Evolutionary conservation across 1,140 invertebrate species (phyloP).

Genomic region (Rhyacophila brunnea): DNA sequence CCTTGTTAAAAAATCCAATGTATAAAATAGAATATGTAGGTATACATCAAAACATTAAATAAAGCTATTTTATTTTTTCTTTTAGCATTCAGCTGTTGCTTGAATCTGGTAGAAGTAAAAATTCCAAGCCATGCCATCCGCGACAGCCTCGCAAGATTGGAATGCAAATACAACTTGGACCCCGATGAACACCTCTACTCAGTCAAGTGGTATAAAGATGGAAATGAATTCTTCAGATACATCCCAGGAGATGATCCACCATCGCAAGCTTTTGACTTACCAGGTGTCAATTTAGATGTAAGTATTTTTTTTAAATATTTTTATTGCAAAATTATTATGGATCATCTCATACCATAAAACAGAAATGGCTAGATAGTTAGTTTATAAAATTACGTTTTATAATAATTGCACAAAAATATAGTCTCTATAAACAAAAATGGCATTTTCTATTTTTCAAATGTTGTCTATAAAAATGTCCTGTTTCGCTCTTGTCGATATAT

Average conservation of each 20-base stretch:
- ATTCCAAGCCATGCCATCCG: conserved; percentile 60
- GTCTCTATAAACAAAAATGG: no score
- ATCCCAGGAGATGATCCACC: conserved; percentile 65
- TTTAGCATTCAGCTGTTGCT: conserved; percentile 42
- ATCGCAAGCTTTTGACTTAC: conserved; percentile 59
- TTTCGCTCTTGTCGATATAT: no score
- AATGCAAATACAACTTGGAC: conserved; percentile 66
- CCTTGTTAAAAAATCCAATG: no score
- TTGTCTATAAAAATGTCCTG: no score
- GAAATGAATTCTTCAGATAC: conserved; percentile 70
- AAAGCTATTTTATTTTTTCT: not conserved
- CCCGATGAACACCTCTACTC: conserved; percentile 64
- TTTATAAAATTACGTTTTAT: no score
- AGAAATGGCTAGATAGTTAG: no score
- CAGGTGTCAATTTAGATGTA: conserved; percentile 65
- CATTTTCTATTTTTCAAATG: no score
- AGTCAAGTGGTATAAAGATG: conserved; percentile 74
- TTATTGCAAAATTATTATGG: no score
- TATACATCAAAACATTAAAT: not conserved
- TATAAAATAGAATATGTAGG: not conserved
- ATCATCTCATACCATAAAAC: no score
- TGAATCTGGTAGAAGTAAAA: conserved; percentile 58
- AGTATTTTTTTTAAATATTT: no score
- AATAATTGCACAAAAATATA: no score
- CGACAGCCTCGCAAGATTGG: conserved; percentile 57